Conservation (phyloP, 2,113 vertebrate species). For the Genyomyrus donnyi region DNA sequence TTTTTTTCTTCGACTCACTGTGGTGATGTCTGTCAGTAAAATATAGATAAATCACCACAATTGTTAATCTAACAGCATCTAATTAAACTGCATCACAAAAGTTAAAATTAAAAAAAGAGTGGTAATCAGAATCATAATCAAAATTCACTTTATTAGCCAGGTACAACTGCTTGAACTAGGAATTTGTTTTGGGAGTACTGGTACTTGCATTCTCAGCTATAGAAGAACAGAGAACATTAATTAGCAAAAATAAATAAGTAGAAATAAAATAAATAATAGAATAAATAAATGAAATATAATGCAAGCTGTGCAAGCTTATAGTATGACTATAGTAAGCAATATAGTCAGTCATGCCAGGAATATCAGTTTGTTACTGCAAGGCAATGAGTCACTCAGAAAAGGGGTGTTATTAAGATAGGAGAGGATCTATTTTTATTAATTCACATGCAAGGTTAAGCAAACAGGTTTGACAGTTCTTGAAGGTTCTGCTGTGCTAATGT, state of each 20-base stretch:
- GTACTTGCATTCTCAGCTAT: background rate
- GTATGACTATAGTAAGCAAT: background rate
- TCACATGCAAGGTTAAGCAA: background rate
- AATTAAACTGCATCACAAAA: background rate
- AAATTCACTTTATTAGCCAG: background rate
- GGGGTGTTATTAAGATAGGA: background rate
- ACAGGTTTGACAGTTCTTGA: background rate
- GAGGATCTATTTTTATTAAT: slow-evolving; percentile 6
- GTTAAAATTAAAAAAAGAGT: background rate
- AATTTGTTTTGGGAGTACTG: background rate
- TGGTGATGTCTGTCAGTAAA: slow-evolving; percentile 1
- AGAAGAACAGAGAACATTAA: background rate
- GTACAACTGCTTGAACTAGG: background rate
- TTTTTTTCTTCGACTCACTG: background rate
- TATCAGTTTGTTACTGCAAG: background rate
- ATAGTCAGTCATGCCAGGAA: background rate
- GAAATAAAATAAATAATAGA: background rate
- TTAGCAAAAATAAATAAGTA: background rate
- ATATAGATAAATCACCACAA: background rate
- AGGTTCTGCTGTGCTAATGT: background rate
- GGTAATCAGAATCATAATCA: background rate
- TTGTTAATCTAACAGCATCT: background rate
- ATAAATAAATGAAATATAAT: background rate
- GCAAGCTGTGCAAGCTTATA: background rate
- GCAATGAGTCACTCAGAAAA: slow-evolving; percentile 1